Percentiles rank a stretch among this genome's conserved stretches.
Evolutionary conservation across 2,113 vertebrate genomes (phyloP).

Genomic region (Scortum barcoo): DNA sequence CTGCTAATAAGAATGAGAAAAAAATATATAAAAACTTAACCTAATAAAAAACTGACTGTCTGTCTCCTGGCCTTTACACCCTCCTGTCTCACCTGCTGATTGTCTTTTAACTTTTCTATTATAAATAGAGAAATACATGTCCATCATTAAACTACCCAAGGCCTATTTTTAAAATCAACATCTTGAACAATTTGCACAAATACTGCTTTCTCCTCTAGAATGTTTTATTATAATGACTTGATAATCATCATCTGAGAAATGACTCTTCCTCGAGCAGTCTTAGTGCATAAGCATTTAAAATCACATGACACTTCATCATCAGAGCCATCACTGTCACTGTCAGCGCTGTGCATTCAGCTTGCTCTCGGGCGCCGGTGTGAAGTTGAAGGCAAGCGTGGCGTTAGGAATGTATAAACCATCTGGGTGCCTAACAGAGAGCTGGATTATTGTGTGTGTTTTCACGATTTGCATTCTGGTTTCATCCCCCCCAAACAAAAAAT

Average conservation of each 20-base stretch:
- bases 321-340: conserved; percentile 7
- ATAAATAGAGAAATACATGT: not conserved
- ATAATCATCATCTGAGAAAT: conserved; percentile 11
- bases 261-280: not conserved
- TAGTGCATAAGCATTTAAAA: not conserved
- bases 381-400: not conserved
- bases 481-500: not conserved
- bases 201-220: not conserved
- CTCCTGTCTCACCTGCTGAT: not conserved
- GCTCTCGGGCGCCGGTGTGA: not conserved
- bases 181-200: not conserved
- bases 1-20: not conserved
- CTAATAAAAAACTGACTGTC: too few species aligned
- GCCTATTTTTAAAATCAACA: not conserved
- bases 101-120: not conserved
- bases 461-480: not conserved
- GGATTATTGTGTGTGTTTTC: not conserved
- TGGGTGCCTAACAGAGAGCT: not conserved
- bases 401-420: not conserved
- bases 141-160: not conserved
- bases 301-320: conserved; percentile 21
- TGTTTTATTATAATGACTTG: not conserved
- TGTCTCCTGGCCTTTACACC: not conserved
- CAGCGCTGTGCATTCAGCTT: not conserved
- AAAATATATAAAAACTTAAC: too few species aligned